A percentile compares a stretch with the other conserved stretches of the same genome.
Conservation (phyloP, 2,888 invertebrate species). For the Habroteleia sp. region DNA sequence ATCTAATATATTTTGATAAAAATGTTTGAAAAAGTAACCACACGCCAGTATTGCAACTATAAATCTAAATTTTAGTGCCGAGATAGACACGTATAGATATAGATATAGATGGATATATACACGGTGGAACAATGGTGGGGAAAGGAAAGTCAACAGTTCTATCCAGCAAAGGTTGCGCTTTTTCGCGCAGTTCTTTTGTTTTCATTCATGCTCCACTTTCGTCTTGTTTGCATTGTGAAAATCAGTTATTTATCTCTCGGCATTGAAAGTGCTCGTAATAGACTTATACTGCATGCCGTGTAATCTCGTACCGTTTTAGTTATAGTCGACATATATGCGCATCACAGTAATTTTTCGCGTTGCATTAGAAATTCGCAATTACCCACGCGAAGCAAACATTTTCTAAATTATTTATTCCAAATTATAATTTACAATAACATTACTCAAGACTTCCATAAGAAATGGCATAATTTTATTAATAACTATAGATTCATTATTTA, state of each 20-base stretch:
- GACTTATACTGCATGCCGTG: slow-evolving; percentile 52
- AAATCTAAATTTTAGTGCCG: no score
- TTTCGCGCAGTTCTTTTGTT: slow-evolving; percentile 63
- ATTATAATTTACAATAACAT: no score
- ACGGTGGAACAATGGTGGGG: slow-evolving; percentile 57
- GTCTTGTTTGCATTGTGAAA: slow-evolving; percentile 64
- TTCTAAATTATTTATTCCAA: slow-evolving; percentile 39
- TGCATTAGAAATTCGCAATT: slow-evolving; percentile 53
- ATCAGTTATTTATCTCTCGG: slow-evolving; percentile 63
- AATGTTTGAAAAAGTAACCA: no score
- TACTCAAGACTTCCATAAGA: no score
- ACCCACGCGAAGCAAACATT: slow-evolving; percentile 33
- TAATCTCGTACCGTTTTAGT: slow-evolving; percentile 46
- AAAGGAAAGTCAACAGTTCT: slow-evolving; percentile 62
- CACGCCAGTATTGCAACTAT: no score
- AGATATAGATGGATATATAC: slow-evolving; percentile 41
- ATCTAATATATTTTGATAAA: no score
- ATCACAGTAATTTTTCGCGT: slow-evolving; percentile 33
- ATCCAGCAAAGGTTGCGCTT: slow-evolving; percentile 62
- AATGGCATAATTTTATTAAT: no score
- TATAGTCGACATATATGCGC: slow-evolving; percentile 46
- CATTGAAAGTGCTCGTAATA: slow-evolving; percentile 65
- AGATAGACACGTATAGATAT: no score
- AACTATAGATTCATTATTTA: no score
- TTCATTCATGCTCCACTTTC: slow-evolving; percentile 65